A percentile compares a stretch with the other conserved stretches of the same genome.
phyloP scores from a whole-genome alignment of 2,888 invertebrate genomes.

The Hypomecis punctinalis region DNA sequence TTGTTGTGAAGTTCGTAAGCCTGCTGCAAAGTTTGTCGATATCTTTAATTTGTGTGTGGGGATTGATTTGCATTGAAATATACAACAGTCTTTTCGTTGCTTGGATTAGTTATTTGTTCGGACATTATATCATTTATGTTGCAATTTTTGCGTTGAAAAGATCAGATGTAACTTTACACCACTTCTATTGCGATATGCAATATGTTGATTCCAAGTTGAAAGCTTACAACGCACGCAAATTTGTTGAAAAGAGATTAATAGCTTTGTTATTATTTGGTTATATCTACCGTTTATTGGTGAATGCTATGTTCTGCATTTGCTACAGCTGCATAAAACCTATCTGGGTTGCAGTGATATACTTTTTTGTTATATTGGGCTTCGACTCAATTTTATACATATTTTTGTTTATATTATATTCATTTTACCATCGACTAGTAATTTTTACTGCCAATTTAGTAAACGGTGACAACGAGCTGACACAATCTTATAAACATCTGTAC shows the following conservation, averaged over 20 bases:
- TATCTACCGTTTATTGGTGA: neutral
- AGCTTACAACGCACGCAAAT: neutral
- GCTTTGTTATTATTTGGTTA: neutral
- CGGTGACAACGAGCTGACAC: neutral
- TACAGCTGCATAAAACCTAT: neutral
- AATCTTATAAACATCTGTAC: neutral
- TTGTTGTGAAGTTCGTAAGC: neutral
- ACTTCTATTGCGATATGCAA: neutral
- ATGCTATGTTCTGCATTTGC: neutral
- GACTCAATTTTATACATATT: neutral
- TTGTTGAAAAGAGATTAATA: neutral
- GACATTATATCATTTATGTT: neutral
- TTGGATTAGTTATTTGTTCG: neutral
- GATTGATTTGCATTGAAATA: neutral
- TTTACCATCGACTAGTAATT: neutral
- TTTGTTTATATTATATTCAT: neutral
- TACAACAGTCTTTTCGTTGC: neutral
- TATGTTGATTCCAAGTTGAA: neutral
- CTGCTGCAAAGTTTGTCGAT: constrained; percentile 1
- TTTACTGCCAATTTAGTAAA: neutral
- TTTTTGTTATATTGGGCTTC: neutral
- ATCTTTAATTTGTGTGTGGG: neutral
- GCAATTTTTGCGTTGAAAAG: neutral
- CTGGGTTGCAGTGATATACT: neutral
- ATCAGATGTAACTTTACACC: neutral